Evolutionary conservation across 2,797 vertebrate genomes (phyloP).

Genomic region (Hydrocynus forskahlii): DNA sequence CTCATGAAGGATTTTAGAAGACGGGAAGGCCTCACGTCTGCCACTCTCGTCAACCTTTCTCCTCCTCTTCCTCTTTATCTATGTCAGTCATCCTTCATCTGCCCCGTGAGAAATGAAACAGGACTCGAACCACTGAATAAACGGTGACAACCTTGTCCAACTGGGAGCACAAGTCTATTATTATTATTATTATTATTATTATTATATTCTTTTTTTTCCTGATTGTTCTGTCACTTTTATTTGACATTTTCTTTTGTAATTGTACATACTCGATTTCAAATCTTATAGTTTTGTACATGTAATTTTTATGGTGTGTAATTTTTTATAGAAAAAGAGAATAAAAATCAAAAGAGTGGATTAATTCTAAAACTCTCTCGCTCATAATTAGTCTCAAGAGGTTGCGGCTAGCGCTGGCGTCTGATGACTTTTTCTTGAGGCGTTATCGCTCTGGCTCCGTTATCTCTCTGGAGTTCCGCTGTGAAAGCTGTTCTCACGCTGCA

Average conservation of each 20-base stretch:
- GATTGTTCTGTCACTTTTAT: slow-evolving; percentile 65
- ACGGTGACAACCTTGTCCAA: neutral
- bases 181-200: slow-evolving; percentile 31
- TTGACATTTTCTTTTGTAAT: slow-evolving; percentile 81
- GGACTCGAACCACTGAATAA: slow-evolving; percentile 26
- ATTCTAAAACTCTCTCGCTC: slow-evolving; percentile 8
- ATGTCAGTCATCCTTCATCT: neutral
- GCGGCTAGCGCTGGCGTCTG: neutral
- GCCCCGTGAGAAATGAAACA: slow-evolving; percentile 41
- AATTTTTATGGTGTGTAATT: slow-evolving; percentile 86
- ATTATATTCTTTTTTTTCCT: slow-evolving; percentile 5
- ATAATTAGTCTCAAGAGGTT: slow-evolving; percentile 19
- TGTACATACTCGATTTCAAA: slow-evolving; percentile 86
- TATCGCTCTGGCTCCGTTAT: neutral
- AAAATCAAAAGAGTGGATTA: slow-evolving; percentile 61
- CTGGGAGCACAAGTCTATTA: slow-evolving; percentile 33
- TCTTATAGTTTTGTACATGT: slow-evolving; percentile 90
- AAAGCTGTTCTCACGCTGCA: neutral
- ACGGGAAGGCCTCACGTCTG: slow-evolving; percentile 30
- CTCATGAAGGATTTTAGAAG: slow-evolving; percentile 26
- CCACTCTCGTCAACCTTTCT: slow-evolving; percentile 32
- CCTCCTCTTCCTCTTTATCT: slow-evolving; percentile 3
- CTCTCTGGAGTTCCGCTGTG: neutral
- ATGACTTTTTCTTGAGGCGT: neutral
- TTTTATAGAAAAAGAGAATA: slow-evolving; percentile 60